Percentiles rank a stretch among this genome's conserved stretches.
Conservation (phyloP, 2,113 vertebrate genomes). For the Varanus salvator region DNA sequence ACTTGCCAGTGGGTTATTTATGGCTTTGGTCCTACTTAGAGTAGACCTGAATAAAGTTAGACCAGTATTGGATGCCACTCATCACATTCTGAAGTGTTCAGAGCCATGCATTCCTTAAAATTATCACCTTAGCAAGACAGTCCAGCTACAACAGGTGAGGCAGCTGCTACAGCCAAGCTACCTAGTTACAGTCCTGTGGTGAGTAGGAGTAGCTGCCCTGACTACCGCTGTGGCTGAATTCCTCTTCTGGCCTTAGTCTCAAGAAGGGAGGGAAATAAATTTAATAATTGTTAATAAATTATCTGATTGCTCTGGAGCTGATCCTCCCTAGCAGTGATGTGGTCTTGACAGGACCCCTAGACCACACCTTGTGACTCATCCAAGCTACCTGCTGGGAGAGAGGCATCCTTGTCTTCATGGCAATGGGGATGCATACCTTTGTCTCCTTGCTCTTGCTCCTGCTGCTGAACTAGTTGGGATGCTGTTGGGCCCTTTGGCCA, state of each 20-base stretch:
- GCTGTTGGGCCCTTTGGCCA: not conserved
- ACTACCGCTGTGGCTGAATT: not conserved
- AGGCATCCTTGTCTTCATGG: not conserved
- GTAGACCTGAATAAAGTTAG: no score
- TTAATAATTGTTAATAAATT: no score
- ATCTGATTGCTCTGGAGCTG: not conserved
- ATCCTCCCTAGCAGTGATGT: not conserved
- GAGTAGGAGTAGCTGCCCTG: not conserved
- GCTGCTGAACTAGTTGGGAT: not conserved
- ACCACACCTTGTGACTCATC: not conserved
- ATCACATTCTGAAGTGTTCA: not conserved
- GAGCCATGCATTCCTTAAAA: not conserved
- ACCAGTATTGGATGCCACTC: not conserved
- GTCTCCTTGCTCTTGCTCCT: not conserved
- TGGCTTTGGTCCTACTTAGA: no score
- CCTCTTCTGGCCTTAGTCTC: not conserved
- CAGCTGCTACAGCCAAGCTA: not conserved
- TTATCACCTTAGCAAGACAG: not conserved
- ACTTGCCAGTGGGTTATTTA: no score
- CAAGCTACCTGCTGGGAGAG: not conserved
- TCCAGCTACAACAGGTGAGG: not conserved
- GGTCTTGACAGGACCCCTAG: not conserved
- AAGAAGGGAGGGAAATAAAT: not conserved
- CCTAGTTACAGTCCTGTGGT: not conserved
- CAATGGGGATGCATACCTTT: not conserved